Conservation (phyloP, 92 coral and sea anemone species). For the Palythoa grandiflora region DNA sequence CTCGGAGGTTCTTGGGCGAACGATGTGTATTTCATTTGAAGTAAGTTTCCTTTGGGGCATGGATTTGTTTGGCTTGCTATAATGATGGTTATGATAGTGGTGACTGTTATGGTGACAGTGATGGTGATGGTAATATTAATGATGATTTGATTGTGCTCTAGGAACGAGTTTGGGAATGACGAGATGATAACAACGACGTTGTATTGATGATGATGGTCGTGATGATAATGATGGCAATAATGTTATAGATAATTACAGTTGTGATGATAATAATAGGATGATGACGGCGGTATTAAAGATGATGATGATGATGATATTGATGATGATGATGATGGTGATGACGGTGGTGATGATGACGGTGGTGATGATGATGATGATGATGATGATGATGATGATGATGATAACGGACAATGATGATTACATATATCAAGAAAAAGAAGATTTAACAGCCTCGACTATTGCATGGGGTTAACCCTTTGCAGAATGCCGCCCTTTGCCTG, state of each 20-base stretch:
- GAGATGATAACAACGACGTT: too few relatives aligned
- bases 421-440: too few relatives aligned
- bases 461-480: neutral
- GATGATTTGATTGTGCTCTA: neutral
- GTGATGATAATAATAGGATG: neutral
- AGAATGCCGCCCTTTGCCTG: too few relatives aligned
- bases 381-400: neutral
- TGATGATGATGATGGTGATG: neutral
- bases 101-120: too few relatives aligned
- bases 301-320: neutral
- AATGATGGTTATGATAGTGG: neutral
- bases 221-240: neutral
- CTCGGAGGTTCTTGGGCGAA: conserved; percentile 1
- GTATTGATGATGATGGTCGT: neutral
- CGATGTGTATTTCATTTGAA: conserved; percentile 16
- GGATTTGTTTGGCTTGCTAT: neutral
- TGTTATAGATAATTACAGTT: neutral
- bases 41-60: neutral
- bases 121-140: too few relatives aligned
- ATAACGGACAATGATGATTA: neutral
- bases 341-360: neutral
- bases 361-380: neutral
- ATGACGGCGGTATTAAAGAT: neutral
- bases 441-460: too few relatives aligned
- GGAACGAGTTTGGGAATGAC: too few relatives aligned